Conservation (phyloP, 2,113 vertebrate species). For the Copsychus sechellarum region DNA sequence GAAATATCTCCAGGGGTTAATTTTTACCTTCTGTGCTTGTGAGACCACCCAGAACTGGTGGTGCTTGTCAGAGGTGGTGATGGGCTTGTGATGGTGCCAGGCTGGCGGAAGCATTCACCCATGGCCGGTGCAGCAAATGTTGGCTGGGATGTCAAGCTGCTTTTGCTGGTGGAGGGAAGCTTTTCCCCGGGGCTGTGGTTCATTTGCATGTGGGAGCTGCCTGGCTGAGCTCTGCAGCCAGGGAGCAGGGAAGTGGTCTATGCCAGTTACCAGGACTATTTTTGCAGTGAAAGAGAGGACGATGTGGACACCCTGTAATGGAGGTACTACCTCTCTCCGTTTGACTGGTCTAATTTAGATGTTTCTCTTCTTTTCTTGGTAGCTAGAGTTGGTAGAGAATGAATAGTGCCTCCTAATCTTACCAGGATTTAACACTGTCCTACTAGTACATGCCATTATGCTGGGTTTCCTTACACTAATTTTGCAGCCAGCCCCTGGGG, state of each 20-base stretch:
- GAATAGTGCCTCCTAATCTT: neutral
- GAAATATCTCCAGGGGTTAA: neutral
- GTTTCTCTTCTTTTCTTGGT: neutral
- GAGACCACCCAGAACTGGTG: neutral
- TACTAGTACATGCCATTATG: fast-evolving
- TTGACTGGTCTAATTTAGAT: neutral
- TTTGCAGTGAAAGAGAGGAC: neutral
- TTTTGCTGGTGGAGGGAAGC: neutral
- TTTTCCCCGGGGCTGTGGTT: fast-evolving
- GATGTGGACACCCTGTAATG: neutral
- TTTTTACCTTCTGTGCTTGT: neutral
- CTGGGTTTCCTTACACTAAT: neutral
- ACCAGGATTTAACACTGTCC: neutral
- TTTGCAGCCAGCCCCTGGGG: neutral
- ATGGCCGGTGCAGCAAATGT: neutral
- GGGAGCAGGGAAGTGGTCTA: no score
- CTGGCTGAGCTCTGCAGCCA: neutral
- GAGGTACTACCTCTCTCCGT: neutral
- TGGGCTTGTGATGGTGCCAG: neutral
- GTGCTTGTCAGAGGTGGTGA: no score
- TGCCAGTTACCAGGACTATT: neutral
- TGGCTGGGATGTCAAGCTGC: neutral
- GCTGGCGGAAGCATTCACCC: fast-evolving
- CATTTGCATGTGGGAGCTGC: neutral
- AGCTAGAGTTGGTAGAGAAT: neutral